Base-by-base conservation (phyloP, 2,113 vertebrate species). In the Phalacrocorax aristotelis region DNA sequence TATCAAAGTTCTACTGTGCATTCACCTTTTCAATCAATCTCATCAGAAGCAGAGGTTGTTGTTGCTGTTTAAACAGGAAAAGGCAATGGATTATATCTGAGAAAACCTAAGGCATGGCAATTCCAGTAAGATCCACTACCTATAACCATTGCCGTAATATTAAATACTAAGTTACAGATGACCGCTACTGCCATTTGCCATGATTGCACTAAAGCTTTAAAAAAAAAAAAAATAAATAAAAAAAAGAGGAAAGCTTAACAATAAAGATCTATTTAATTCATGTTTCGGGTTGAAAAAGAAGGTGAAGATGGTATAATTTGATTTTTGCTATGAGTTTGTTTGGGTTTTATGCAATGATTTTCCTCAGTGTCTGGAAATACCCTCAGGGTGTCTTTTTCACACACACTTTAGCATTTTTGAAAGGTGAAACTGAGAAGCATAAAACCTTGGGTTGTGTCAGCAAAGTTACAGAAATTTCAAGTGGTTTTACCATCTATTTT, bases 341-440 rank as follows among this genome's bases (percentile, higher is more conserved):
- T 82, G 32, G 38, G 94, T 94, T 34, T 83, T 79, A 46, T 3
- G 15, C 44, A 64, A 10, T 55, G 22, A 44, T 80, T 65, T 40
- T 77, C 55, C n/a, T 74, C 55, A 44, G 40, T 4, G 17, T 64
- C 68, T 81, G 55, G 54, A 89, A 91, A 78, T 68, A 44, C 29
- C 83, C 91, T 81, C 38, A 70, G 71, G 48, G 79, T 51, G 29
- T 21, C 83, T 87, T 84, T 78, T 84, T 36, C 83, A 89, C 65
- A 80, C 10, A 51, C 9, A 16, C 11, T 70, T 36, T 9, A 64
- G 48, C 17, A 11, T 52, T 83, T 69, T 34, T 85, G 71, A 87
- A 87, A 61, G 65, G 66, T 83, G 65, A 74, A 83, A 61, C 21
- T 9, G 27, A 72, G 36, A 86, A 62, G 58, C 8, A 16, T 46